Evolutionary conservation across 2,113 vertebrate genomes (phyloP), one percentile per base, ranked within the genome.

Genomic region (Oncorhynchus clarkii): DNA sequence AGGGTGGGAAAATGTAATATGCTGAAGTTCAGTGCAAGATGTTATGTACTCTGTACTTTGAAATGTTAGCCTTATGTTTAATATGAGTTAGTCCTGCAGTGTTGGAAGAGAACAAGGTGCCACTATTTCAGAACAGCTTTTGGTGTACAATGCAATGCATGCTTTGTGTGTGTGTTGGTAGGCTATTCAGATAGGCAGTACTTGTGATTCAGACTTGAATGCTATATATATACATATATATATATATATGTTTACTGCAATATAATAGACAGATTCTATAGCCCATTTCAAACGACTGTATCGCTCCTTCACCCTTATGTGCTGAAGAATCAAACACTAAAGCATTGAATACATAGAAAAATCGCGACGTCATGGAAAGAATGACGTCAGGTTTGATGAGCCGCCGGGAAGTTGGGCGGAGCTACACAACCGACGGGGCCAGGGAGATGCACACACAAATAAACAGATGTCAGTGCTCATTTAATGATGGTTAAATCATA

Each of bases 341-440:
- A 70, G 68, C 45, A 70, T 22, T 48, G 39, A 48, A 48, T 70
- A 18, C 3, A 29, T 18, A 68, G 82, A 83, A 91, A 81, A 87
- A 73, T 82, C 80, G 76, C 87, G 82, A 93, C 93, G 92, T 94
- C 92, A 94, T 94, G 93, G 93, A 94, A 94, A 94, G 75, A 93
- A 88, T 94, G 93, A 94, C 93, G 93, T 94, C 92, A 93, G 88
- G 91, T 90, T 90, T 89, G 90, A 94, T 93, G 91, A 92, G 90
- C 83, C 86, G 83, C 82, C 77, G 77, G 88, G 88, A 92, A 93
- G 92, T 84, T 76, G 81, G 90, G 90, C 82, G 89, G 87, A 84
- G 88, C 84, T 84, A 87, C 20, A 77, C 80, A 70, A 66, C n/a
- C 78, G 77, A 70, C 18, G 79, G 27, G 67, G 74, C 68, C 69